phyloP scores from a whole-genome alignment of 1,140 invertebrate genomes.

The Parapsyche elsis region DNA sequence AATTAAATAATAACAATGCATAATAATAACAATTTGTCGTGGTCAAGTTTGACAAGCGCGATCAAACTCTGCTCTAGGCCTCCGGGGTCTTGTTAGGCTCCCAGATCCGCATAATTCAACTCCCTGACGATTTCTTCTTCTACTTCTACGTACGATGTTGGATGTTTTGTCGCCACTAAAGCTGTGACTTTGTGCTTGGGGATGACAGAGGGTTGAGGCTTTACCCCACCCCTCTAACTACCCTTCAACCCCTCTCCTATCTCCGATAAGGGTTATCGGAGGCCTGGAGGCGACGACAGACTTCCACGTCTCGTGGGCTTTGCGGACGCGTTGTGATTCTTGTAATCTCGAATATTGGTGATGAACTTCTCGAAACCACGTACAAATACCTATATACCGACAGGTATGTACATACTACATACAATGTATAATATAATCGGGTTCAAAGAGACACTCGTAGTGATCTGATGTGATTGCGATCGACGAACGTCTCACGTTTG shows the following conservation, averaged over 20 bases:
- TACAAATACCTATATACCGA: not conserved
- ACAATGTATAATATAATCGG: not conserved
- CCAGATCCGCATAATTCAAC: slow-evolving; percentile 17
- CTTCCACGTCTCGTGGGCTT: slow-evolving; percentile 12
- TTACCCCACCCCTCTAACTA: not conserved
- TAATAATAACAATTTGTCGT: too few species aligned
- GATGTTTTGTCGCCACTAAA: slow-evolving; percentile 23
- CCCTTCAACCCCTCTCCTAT: too few species aligned
- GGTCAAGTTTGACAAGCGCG: slow-evolving; percentile 23
- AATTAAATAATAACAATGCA: too few species aligned
- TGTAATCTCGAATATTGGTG: slow-evolving; percentile 26
- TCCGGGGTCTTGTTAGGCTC: slow-evolving; percentile 13
- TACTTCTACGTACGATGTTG: not conserved
- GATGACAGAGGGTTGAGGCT: not conserved
- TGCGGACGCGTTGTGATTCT: slow-evolving; percentile 4
- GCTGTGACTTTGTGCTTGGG: not conserved
- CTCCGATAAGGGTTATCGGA: slow-evolving; percentile 18
- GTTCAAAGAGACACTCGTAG: not conserved
- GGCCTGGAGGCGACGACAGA: slow-evolving; percentile 1
- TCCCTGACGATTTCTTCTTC: not conserved
- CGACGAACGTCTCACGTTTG: too few species aligned
- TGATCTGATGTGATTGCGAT: not conserved
- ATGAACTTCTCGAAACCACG: not conserved
- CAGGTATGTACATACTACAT: too few species aligned
- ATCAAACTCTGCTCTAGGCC: slow-evolving; percentile 1